Base-by-base conservation (phyloP, 2,113 vertebrate species). In the Triplophysa rosa region DNA sequence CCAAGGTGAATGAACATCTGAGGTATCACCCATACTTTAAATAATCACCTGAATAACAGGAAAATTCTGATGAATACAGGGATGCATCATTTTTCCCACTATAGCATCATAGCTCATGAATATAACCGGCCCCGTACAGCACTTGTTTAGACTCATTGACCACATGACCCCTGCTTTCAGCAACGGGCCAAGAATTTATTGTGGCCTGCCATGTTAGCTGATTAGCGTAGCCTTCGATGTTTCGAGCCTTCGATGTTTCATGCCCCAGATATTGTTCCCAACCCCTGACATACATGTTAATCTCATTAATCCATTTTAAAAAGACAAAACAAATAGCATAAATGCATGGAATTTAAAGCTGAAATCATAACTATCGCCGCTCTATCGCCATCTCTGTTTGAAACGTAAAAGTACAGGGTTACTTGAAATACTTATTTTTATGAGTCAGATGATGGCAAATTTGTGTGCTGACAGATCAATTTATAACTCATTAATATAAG, bases 161-260 rank as follows among this genome's bases (percentile, higher is more conserved):
- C 74, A 65, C 14, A 76, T 66, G 45, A 77, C 66, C 62, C 61
- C 24, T 64, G 26, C 59, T 40, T 17, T 72, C 42, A 67, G 37
- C 78, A 80, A 33, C 42, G 26, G 26, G 69, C 77, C 37, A 49
- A 62, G 49, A 67, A 69, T 72, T 16, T 84, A 78, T 63, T 72
- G 67, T 70, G 33, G 47, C 63, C 58, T 67, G 23, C 76, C 77
- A 45, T 78, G 47, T 82, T 71, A 77, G 29, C 47, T 23, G 59
- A 67, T 82, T 78, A 78, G 75, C 6, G 6, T 64, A 78, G 68
- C 64, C 16, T 67, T 64, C 72, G 37, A 73, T 65, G 72, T 62
- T 59, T 45, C 42, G n/a, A 42, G 17, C 61, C 62, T 71, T 78
- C 78, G 63, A 72, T 71, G 67, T 82, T 68, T 62, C 47, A 47